Evolutionary conservation across 35 echinoderm and acorn worm genomes (phyloP).

Genomic region (Eucidaris tribuloides): DNA sequence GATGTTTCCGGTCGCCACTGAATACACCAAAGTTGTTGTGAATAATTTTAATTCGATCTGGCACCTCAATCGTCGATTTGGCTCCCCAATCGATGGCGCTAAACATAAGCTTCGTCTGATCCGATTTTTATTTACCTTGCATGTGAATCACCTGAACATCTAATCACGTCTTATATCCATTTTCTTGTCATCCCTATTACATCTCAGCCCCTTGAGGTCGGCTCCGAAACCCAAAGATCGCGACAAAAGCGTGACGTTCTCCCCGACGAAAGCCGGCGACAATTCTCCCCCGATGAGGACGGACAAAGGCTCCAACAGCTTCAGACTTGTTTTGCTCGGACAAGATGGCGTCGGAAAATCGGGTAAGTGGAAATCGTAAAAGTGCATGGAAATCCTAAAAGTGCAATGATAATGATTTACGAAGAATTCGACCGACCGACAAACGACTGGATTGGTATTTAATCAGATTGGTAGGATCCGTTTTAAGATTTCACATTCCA

Average conservation of each 20-base stretch:
- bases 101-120: too few relatives aligned
- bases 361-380: conserved; percentile 47
- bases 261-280: background rate
- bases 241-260: background rate
- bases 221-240: background rate
- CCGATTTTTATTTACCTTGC: background rate
- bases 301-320: conserved; percentile 54
- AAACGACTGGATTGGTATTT: too few relatives aligned
- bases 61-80: background rate
- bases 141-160: background rate
- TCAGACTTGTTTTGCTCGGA: conserved; percentile 80
- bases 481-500: too few relatives aligned
- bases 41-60: background rate
- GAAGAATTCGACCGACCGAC: too few relatives aligned
- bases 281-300: conserved; percentile 22
- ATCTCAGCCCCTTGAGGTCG: conserved; percentile 13
- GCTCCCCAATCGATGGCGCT: too few relatives aligned
- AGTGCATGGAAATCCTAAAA: too few relatives aligned
- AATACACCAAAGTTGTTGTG: background rate
- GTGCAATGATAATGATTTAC: too few relatives aligned
- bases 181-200: background rate
- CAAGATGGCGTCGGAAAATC: conserved; percentile 92
- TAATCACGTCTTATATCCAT: background rate
- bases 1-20: too few relatives aligned
- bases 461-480: too few relatives aligned